Evolutionary conservation across 2,797 vertebrate genomes (phyloP).

Genomic region (Helarctos malayanus): DNA sequence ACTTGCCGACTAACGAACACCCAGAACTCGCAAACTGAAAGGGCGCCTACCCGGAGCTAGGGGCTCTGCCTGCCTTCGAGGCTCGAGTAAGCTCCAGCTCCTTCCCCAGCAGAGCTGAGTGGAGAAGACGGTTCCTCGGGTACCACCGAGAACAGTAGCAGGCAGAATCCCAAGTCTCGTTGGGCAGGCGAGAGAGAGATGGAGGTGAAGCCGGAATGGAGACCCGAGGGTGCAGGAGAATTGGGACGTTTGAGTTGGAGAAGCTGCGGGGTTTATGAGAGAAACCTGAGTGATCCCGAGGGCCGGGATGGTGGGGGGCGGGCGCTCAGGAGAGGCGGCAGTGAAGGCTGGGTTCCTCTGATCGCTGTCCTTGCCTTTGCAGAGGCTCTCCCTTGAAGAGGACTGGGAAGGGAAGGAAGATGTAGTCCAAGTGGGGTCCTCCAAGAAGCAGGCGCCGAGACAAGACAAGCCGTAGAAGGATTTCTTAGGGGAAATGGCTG

Average conservation of each 20-base stretch:
- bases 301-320: fast-evolving
- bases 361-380: neutral
- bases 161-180: neutral
- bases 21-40: fast-evolving
- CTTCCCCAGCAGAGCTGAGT: neutral
- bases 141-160: fast-evolving
- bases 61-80: neutral
- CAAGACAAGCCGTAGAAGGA: neutral
- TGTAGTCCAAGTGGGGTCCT: fast-evolving
- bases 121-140: neutral
- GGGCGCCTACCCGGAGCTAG: fast-evolving
- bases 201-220: neutral
- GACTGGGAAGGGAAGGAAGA: neutral
- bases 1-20: neutral
- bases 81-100: fast-evolving
- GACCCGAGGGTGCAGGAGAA: neutral
- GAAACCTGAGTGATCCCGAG: neutral
- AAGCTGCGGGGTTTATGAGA: neutral
- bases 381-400: neutral
- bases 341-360: fast-evolving
- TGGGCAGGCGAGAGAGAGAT: neutral
- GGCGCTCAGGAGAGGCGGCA: neutral
- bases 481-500: neutral
- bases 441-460: neutral
- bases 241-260: neutral